Evolutionary conservation across 92 coral and sea anemone genomes (phyloP).

Genomic region (Palythoa grandis): DNA sequence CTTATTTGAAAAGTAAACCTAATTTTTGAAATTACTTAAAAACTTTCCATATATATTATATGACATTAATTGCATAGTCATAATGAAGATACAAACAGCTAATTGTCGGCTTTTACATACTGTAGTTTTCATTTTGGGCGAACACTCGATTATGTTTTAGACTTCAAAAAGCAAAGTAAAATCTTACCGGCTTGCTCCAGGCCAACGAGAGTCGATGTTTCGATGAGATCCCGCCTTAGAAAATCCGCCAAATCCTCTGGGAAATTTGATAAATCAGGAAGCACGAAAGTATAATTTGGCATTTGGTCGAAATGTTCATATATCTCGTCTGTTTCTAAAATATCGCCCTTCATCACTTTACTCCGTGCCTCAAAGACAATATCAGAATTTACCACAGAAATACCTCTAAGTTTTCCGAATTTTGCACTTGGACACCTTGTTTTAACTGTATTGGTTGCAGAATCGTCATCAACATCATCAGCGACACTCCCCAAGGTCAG

Average conservation of each 20-base stretch:
- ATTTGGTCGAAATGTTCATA: slow-evolving; percentile 78
- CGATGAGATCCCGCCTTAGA: slow-evolving; percentile 84
- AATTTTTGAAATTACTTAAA: background rate
- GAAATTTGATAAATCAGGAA: slow-evolving; percentile 82
- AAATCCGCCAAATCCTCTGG: slow-evolving; percentile 81
- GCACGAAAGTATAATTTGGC: slow-evolving; percentile 81
- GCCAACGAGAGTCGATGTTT: slow-evolving; percentile 84
- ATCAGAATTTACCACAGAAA: slow-evolving; percentile 93
- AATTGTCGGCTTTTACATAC: background rate
- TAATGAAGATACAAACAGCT: background rate
- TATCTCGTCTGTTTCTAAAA: slow-evolving; percentile 64
- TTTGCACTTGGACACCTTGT: slow-evolving; percentile 18
- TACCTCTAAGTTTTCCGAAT: slow-evolving; percentile 80
- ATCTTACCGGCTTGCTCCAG: slow-evolving; percentile 90
- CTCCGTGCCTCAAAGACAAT: slow-evolving; percentile 83
- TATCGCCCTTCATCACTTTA: slow-evolving; percentile 71
- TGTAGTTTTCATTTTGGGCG: background rate
- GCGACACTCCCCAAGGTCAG: slow-evolving; percentile 60
- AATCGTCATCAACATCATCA: slow-evolving; percentile 1
- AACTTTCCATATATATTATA: background rate
- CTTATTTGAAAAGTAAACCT: no score
- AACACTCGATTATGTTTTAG: background rate
- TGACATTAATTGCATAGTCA: background rate
- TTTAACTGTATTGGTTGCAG: background rate
- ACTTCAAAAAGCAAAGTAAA: background rate